Evolutionary conservation across 2,113 vertebrate species (phyloP), one percentile per base, ranked within the genome.

Genomic region (Spheniscus mendiculus): DNA sequence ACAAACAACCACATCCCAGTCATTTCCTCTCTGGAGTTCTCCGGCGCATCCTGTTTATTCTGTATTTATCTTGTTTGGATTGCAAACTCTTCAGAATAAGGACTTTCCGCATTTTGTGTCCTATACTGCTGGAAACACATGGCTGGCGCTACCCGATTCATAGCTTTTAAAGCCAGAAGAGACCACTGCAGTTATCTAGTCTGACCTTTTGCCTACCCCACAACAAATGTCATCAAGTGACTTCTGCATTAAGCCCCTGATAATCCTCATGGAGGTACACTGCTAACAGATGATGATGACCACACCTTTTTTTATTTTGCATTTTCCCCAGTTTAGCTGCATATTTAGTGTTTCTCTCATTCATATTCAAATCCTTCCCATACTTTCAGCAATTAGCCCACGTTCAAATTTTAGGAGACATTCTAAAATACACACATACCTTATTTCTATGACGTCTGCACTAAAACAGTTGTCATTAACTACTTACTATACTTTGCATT

Each of bases 21-120:
- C 62, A 92, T 90, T 97, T 97, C 95, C 97, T 80, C 66, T 92
- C 70, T 77, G 53, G 73, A 69, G 61, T 56, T 91, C 74, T 85
- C 65, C 6, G 4, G 83, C 0, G 0, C 79, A 88, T 97, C 93
- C 97, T 96, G 97, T 97, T 97, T 97, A 97, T 92, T 88, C 95
- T 90, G 10, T 61, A 77, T 92, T 40, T 93, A 47, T 88, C 82
- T 92, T 94, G 90, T 90, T 95, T 96, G 49, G 53, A 88, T 38
- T 86, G 55, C 59, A 94, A 88, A 73, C 90, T 80, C 90, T 90
- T 89, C 74, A 90, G 71, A 86, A 29, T 79, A 85, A 97, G 66
- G 79, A 58, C 62, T 79, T 97, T 6, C 49, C 2, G 1, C 19
- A 70, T 90, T 93, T 83, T 73, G 11, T 58, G 22, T 93, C 55